Percentiles rank a stretch among this genome's conserved stretches.
phyloP scores from a whole-genome alignment of 2,888 invertebrate species.

The Phengaris arion region DNA sequence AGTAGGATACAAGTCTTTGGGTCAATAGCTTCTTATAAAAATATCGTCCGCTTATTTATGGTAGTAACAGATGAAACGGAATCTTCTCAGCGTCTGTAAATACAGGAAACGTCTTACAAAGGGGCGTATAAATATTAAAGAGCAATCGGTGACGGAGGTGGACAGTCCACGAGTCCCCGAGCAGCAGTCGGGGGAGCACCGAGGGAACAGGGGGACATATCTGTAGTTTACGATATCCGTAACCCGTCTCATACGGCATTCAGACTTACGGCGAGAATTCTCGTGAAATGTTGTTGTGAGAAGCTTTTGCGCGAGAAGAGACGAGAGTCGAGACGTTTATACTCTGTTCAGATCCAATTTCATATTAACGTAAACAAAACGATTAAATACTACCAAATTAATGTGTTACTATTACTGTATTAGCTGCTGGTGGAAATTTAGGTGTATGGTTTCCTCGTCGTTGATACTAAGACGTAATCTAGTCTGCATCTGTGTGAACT shows the following conservation, averaged over 20 bases:
- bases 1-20: too few relatives aligned
- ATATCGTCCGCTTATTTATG: not conserved
- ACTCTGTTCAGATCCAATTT: too few relatives aligned
- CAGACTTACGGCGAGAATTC: not conserved
- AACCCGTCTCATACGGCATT: not conserved
- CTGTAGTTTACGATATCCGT: slow-evolving; percentile 11
- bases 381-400: too few relatives aligned
- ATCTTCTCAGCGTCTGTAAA: not conserved
- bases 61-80: not conserved
- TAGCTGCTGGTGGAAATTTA: too few relatives aligned
- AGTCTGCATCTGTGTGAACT: too few relatives aligned
- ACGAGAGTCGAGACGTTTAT: too few relatives aligned
- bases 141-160: slow-evolving; percentile 9
- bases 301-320: too few relatives aligned
- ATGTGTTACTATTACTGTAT: too few relatives aligned
- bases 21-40: too few relatives aligned
- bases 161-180: not conserved
- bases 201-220: not conserved
- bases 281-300: not conserved
- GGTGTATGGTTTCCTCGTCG: too few relatives aligned
- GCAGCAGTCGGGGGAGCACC: not conserved
- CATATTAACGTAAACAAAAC: too few relatives aligned
- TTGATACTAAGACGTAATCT: too few relatives aligned
- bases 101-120: slow-evolving; percentile 4
- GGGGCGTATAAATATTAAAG: slow-evolving; percentile 2